A percentile compares a stretch with the other conserved stretches of the same genome.
These are phyloP conservation scores for Glossophaga mutica DNA, from an alignment of 2,797 vertebrate genomes.

Conservation along the genomic window DNA sequence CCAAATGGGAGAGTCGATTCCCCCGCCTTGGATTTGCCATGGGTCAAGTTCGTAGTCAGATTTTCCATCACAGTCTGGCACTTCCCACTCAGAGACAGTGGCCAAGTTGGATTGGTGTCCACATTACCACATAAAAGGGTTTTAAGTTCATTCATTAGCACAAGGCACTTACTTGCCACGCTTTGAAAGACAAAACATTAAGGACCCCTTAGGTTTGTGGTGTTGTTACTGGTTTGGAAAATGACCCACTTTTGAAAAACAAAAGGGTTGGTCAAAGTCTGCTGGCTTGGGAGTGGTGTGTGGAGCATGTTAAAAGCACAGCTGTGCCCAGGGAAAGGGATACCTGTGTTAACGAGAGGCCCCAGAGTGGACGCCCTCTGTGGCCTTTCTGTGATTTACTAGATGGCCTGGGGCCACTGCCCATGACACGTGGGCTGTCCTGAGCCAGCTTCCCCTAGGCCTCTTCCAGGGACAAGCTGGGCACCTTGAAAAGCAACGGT, in stretches of 20 bases:
- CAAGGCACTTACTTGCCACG: neutral
- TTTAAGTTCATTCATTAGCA: neutral
- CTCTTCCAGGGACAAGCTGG: neutral
- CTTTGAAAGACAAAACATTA: neutral
- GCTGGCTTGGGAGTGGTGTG: neutral
- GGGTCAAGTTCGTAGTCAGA: neutral
- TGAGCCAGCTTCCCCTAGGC: neutral
- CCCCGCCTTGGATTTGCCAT: neutral
- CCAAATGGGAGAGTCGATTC: neutral
- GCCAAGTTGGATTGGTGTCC: neutral
- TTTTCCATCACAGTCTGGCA: slow-evolving; percentile 6
- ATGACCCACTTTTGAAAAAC: neutral
- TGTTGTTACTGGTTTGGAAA: neutral
- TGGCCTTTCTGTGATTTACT: neutral
- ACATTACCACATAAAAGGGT: neutral
- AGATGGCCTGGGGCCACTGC: neutral
- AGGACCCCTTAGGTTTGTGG: neutral
- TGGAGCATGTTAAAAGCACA: neutral
- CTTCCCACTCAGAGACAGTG: neutral
- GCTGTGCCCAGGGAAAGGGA: neutral
- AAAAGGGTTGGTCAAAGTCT: neutral
- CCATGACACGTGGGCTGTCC: neutral
- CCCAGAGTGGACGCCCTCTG: fast-evolving
- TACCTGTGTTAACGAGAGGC: neutral
- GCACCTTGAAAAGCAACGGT: neutral